Evolutionary conservation across 2,888 invertebrate genomes (phyloP).

Genomic region (Oxycera nigricornis): DNA sequence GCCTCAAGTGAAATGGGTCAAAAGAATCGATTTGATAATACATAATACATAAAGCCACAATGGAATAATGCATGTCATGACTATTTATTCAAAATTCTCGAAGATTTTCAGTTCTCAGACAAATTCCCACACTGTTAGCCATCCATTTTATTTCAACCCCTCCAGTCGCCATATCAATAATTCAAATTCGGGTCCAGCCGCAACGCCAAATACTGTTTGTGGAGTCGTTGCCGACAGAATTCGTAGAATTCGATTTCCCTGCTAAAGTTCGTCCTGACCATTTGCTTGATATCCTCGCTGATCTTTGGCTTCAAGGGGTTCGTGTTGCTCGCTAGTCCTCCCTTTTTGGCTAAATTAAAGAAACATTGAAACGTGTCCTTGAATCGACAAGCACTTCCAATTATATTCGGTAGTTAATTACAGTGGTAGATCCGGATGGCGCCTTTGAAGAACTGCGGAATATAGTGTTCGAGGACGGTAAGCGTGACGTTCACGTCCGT

Average conservation of each 20-base stretch:
- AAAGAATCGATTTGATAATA: too few relatives aligned
- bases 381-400: background rate
- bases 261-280: conserved; percentile 83
- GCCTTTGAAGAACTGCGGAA: conserved; percentile 79
- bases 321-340: conserved; percentile 67
- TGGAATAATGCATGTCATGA: too few relatives aligned
- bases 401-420: conserved; percentile 61
- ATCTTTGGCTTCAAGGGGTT: conserved; percentile 87
- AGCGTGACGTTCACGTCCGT: conserved; percentile 83
- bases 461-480: conserved; percentile 78
- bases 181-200: background rate
- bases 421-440: conserved; percentile 78
- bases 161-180: too few relatives aligned
- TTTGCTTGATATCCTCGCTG: conserved; percentile 79
- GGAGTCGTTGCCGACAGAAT: conserved; percentile 83
- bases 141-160: too few relatives aligned
- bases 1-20: too few relatives aligned
- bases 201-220: conserved; percentile 75
- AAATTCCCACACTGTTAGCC: too few relatives aligned
- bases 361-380: conserved; percentile 7
- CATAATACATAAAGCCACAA: too few relatives aligned
- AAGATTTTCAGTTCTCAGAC: too few relatives aligned
- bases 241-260: conserved; percentile 88
- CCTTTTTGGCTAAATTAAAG: conserved; percentile 20
- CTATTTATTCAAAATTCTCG: too few relatives aligned